Base-by-base conservation (phyloP, 2,888 invertebrate genomes). In the Cataglyphis altisquamis region DNA sequence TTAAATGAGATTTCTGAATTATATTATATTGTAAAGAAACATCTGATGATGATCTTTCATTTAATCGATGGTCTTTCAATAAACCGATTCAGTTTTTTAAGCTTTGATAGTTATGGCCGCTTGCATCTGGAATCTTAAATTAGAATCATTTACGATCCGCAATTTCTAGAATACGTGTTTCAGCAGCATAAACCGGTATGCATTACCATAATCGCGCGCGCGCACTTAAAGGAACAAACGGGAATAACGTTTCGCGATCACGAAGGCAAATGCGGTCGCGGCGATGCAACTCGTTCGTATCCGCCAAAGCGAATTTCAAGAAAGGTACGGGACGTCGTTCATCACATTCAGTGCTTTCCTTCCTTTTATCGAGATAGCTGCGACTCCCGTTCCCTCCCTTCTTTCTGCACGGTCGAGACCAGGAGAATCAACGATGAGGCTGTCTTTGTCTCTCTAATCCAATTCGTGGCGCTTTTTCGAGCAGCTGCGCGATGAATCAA, bases 301-400 rank as follows among this genome's bases (percentile, higher is more conserved):
- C 74, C 78, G 78, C 73, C 78, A 80, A 78, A 80, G 73, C 78
- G 78, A 80, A 80, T 80, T 80, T 80, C 78, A 72, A 72, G 78
- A 62, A 80, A 80, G 73, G 73, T 60, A 80, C 32, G 73, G 57
- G 45, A 78, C 45, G 78, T 80, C 78, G 78, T 80, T 80, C 78
- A 80, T 80, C 78, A 52, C 48, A 80, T 80, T 80, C 78, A 80
- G 73, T 72, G 74, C 25, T 80, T 72, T 73, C 78, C 78, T 80
- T 80, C 78, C 73, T 80, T 80, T 80, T 73, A 80, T 80, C 73
- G 78, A 72, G 78, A 62, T 80, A 80, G 36, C 60, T 80, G 78
- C 45, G 73, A 80, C 78, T 68, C 25, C 55, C 36, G 36, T n/a
- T 63, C 39, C 32, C 32, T 29, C 21, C 74, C 12, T 45, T 45